Evolutionary conservation across 2,888 invertebrate species (phyloP).

Genomic region (Antheraea yamamai): DNA sequence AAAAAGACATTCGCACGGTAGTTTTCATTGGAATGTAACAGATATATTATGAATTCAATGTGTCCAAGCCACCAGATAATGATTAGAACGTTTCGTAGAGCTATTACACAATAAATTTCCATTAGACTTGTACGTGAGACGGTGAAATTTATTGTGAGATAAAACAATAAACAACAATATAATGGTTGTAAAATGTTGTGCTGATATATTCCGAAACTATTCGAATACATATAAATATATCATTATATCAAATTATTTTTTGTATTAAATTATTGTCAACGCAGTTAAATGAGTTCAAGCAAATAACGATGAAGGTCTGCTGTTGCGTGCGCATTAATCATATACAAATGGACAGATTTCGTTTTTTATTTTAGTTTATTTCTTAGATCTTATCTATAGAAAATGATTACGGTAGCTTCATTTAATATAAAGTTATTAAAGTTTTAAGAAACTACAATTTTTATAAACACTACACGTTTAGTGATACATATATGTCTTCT

Average conservation of each 20-base stretch:
- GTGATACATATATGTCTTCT: too few relatives aligned
- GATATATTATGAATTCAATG: not conserved
- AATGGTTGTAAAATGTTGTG: not conserved
- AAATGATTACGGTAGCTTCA: too few relatives aligned
- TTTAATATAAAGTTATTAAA: too few relatives aligned
- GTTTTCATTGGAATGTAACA: not conserved
- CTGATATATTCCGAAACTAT: not conserved
- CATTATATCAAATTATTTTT: not conserved
- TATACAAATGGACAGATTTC: too few relatives aligned
- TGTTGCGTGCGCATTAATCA: too few relatives aligned
- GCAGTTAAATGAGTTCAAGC: too few relatives aligned
- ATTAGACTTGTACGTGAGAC: not conserved
- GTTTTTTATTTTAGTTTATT: too few relatives aligned
- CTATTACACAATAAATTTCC: not conserved
- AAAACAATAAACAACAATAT: not conserved
- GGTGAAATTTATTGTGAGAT: conserved; percentile 5
- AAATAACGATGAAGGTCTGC: too few relatives aligned
- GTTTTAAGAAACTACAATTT: too few relatives aligned
- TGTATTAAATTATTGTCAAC: too few relatives aligned
- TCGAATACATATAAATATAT: not conserved
- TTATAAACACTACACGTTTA: too few relatives aligned
- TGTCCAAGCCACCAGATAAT: not conserved
- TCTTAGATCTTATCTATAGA: too few relatives aligned
- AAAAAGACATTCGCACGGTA: not conserved
- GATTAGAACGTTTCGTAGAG: not conserved